Evolutionary conservation across 2,797 vertebrate species (phyloP), one percentile per base, ranked within the genome.

Genomic region (Lepilemur septentrionalis): DNA sequence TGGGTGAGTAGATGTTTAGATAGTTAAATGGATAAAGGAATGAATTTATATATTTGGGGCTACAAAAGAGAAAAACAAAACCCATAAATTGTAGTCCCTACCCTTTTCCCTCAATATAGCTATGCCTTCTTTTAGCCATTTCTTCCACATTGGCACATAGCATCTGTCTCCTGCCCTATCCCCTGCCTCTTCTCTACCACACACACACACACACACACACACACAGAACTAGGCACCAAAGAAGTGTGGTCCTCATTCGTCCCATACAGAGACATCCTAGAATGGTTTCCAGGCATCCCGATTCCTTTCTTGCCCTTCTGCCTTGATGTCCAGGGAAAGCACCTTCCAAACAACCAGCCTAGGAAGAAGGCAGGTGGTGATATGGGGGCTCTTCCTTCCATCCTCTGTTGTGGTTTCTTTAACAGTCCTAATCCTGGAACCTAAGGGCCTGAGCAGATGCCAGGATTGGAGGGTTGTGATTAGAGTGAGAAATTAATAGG

Each of bases 51-150:
- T 93, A 75, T 92, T 94, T 82, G 93, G 22, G 52, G 41, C 81
- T 84, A 7, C 83, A 73, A 94, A 78, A 78, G 50, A 87, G 79
- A 76, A 65, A 52, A 93, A 94, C 75, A 83, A 95, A 89, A 85
- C 6, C 2, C 30, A 94, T 46, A 79, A 85, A 94, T 86, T 89
- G 86, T 35, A 80, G 69, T 72, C 12, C 43, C 30, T 85, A 28
- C 28, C 6, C n/a, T 83, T 91, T 88, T 5, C 67, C 28, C 18
- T 93, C 72, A 46, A 50, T 91, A 75, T 55, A 89, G 41, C 61
- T 89, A 61, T 91, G 81, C 17, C 32, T 91, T 91, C 50, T 73
- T 46, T 69, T 69, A 35, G 50, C 38, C 70, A 75, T 93, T 83
- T 93, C 70, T 96, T 91, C 72, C 67, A 93, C 17, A 87, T 12